Conservation (phyloP, 1,140 invertebrate species). For the Coptotermes formosanus region DNA sequence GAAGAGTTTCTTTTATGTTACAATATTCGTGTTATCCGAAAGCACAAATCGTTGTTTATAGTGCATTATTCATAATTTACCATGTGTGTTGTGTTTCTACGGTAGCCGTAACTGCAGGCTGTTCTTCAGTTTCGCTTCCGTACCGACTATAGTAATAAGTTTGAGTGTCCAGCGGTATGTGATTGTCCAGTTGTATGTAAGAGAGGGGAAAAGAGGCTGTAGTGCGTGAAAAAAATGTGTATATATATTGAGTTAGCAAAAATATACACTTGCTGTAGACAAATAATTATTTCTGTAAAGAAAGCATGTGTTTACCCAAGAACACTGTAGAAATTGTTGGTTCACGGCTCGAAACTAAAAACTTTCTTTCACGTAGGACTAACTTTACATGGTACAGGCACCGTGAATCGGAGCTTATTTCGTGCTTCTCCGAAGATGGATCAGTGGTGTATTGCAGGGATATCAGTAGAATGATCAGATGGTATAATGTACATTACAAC, state of each 20-base stretch:
- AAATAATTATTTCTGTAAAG: too few species aligned
- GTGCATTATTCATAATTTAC: background rate
- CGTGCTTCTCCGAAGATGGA: slow-evolving; percentile 36
- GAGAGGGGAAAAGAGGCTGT: too few species aligned
- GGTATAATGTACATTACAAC: slow-evolving; percentile 39
- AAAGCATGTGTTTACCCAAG: background rate
- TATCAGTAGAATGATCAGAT: slow-evolving; percentile 38
- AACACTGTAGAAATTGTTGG: slow-evolving; percentile 34
- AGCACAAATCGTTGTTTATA: background rate
- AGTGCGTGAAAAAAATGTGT: too few species aligned
- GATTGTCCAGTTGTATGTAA: too few species aligned
- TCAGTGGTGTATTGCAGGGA: slow-evolving; percentile 39
- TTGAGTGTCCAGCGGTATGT: too few species aligned
- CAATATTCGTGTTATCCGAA: background rate
- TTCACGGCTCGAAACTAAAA: slow-evolving; percentile 34
- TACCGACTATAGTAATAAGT: too few species aligned
- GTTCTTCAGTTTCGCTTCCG: too few species aligned
- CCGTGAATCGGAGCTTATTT: slow-evolving; percentile 33
- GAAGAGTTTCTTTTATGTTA: background rate
- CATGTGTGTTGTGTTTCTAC: background rate
- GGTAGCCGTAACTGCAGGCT: too few species aligned
- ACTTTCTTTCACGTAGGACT: slow-evolving; percentile 30
- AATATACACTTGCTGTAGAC: too few species aligned
- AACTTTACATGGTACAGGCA: slow-evolving; percentile 31
- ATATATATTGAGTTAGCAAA: too few species aligned